phyloP scores from a whole-genome alignment of 2,888 invertebrate genomes.

The Trisateles emortualis region DNA sequence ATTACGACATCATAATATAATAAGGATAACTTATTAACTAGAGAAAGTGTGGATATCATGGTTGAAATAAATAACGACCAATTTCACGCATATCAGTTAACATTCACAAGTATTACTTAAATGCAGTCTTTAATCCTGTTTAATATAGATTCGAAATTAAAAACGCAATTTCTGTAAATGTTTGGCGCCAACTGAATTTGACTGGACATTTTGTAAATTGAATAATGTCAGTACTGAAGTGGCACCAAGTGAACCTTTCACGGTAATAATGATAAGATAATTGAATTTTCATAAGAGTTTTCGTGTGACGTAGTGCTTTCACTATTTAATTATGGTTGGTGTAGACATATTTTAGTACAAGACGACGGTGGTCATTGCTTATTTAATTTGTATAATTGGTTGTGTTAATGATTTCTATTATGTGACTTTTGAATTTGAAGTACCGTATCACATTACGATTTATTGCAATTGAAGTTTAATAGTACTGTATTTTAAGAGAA shows the following conservation, averaged over 20 bases:
- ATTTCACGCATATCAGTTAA: slow-evolving; percentile 54
- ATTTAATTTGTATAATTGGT: neutral
- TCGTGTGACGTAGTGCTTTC: slow-evolving; percentile 8
- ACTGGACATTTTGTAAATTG: slow-evolving; percentile 53
- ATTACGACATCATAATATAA: neutral
- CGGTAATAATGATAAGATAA: slow-evolving; percentile 36
- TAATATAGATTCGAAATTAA: slow-evolving; percentile 35
- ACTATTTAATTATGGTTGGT: too few relatives aligned
- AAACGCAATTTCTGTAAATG: slow-evolving; percentile 32
- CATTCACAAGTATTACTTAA: slow-evolving; percentile 28
- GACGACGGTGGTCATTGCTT: neutral
- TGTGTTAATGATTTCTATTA: neutral
- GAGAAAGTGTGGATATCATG: slow-evolving; percentile 38
- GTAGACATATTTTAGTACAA: too few relatives aligned
- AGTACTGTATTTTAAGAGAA: slow-evolving; percentile 22
- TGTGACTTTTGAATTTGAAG: neutral
- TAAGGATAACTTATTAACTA: slow-evolving; percentile 27
- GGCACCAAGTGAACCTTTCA: slow-evolving; percentile 35
- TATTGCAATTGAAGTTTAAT: slow-evolving; percentile 22
- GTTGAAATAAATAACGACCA: slow-evolving; percentile 49
- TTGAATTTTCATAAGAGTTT: slow-evolving; percentile 26
- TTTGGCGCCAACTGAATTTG: slow-evolving; percentile 34
- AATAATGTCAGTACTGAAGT: slow-evolving; percentile 47
- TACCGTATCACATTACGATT: slow-evolving; percentile 11
- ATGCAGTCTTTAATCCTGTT: slow-evolving; percentile 37